Evolutionary conservation across 1,140 invertebrate genomes (phyloP), one percentile per base, ranked within the genome.

Genomic region (Neodiprion virginianus): DNA sequence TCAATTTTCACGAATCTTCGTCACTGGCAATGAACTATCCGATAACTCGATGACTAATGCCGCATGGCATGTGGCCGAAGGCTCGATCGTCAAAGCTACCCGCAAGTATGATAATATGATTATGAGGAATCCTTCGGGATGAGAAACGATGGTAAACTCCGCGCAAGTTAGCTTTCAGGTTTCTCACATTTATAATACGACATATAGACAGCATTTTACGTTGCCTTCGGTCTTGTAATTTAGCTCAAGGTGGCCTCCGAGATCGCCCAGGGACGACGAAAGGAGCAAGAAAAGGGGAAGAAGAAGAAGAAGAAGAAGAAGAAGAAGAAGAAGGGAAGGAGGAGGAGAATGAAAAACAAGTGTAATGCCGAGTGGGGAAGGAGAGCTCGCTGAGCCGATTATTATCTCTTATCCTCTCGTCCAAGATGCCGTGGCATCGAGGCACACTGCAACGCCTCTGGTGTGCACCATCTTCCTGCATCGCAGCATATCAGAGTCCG

Each of bases 171-270:
- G 28, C 28, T 40, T 40, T 40, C 28, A 40, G 28, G 28, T 40
- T 40, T 40, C 28, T 40, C 28, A 40, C 53, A 17, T 61, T 53
- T 61, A 12, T 17, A 17, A 61, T 14, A 11, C 11, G 8, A 61
- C 53, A 61, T 61, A 40, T 40, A 40, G 28, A 61, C 53, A 61
- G 53, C 53, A 61, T 61, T 61, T 61, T 61, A 61, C 53, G 53
- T 61, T 61, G 53, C 53, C 53, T 61, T 61, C 53, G 53, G 53
- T 7, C 53, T 61, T 61, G 53, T 61, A 61, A 61, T 61, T 61
- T 61, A 17, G 53, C 53, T 8, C 53, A 61, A 61, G 53, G 53
- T 61, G 53, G 53, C 53, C n/a, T 40, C 28, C 0, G n/a, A 61
- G 53, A 61, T 61, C 11, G 11, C n/a, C 53, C 53, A 61, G 53